Evolutionary conservation across 2,113 vertebrate species (phyloP).

Genomic region (Mus spicilegus): DNA sequence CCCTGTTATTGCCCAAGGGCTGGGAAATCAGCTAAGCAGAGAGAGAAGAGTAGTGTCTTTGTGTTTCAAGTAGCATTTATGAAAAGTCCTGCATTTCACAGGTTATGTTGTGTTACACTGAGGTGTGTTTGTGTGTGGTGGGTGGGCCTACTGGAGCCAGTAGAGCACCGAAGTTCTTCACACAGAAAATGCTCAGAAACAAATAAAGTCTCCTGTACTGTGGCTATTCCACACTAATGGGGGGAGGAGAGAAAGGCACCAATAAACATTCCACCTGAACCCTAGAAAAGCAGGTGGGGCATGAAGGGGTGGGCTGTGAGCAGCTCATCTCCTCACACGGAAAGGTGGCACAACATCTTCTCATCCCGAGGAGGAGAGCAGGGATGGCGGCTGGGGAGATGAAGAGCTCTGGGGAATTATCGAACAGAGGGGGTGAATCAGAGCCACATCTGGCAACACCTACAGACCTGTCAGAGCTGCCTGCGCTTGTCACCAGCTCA

Average conservation of each 20-base stretch:
- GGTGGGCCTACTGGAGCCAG: not conserved
- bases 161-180: not conserved
- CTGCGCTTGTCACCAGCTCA: constrained; percentile 68
- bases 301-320: not conserved
- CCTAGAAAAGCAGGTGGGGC: not conserved
- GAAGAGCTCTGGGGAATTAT: constrained; percentile 48
- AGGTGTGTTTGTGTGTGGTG: not conserved
- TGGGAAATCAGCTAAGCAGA: constrained; percentile 11
- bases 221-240: not conserved
- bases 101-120: not conserved
- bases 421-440: constrained; percentile 74
- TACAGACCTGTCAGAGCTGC: constrained; percentile 76
- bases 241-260: not conserved
- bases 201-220: not conserved
- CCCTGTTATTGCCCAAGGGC: not conserved
- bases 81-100: not conserved
- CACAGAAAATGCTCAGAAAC: not conserved
- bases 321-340: not conserved
- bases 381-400: constrained; percentile 4
- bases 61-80: not conserved
- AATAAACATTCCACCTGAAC: constrained; percentile 1
- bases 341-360: not conserved
- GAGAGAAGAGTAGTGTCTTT: not conserved
- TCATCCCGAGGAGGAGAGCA: not conserved
- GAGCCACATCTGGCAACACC: constrained; percentile 74